These are phyloP conservation scores for Drosophila setosimentum DNA, from an alignment of 2,888 invertebrate species.

Conservation along the genomic window DNA sequence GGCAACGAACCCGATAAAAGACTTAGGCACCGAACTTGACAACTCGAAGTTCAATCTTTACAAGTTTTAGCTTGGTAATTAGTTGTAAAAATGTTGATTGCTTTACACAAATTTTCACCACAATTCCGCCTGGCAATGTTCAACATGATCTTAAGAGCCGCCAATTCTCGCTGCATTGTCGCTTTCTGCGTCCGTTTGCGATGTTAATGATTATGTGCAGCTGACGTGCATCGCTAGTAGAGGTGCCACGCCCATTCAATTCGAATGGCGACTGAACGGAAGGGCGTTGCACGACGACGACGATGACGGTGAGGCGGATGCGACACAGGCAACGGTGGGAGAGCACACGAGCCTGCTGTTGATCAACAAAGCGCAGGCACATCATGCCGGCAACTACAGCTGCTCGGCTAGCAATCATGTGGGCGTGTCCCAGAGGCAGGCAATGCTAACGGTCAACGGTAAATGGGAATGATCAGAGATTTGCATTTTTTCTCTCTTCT, in stretches of 20 bases:
- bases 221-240: slow-evolving; percentile 93
- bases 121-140: background rate
- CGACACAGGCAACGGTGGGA: slow-evolving; percentile 82
- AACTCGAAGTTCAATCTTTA: background rate
- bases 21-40: slow-evolving; percentile 36
- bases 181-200: slow-evolving; percentile 82
- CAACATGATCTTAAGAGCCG: slow-evolving; percentile 65
- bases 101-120: background rate
- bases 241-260: slow-evolving; percentile 89
- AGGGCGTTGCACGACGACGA: slow-evolving; percentile 60
- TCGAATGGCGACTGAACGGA: slow-evolving; percentile 86
- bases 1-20: slow-evolving; percentile 6
- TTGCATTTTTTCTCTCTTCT: slow-evolving; percentile 32
- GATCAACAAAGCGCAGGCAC: slow-evolving; percentile 87
- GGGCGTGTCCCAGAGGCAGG: slow-evolving; percentile 86
- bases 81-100: slow-evolving; percentile 2
- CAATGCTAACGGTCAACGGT: slow-evolving; percentile 88
- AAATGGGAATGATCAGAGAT: slow-evolving; percentile 56
- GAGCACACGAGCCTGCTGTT: slow-evolving; percentile 87
- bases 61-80: too few species aligned
- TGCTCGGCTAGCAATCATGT: slow-evolving; percentile 87
- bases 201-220: slow-evolving; percentile 90
- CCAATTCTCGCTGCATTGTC: slow-evolving; percentile 82
- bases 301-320: slow-evolving; percentile 54
- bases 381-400: slow-evolving; percentile 88